Evolutionary conservation across 2,888 invertebrate genomes (phyloP).

Genomic region (Aspidiotus rigidus): DNA sequence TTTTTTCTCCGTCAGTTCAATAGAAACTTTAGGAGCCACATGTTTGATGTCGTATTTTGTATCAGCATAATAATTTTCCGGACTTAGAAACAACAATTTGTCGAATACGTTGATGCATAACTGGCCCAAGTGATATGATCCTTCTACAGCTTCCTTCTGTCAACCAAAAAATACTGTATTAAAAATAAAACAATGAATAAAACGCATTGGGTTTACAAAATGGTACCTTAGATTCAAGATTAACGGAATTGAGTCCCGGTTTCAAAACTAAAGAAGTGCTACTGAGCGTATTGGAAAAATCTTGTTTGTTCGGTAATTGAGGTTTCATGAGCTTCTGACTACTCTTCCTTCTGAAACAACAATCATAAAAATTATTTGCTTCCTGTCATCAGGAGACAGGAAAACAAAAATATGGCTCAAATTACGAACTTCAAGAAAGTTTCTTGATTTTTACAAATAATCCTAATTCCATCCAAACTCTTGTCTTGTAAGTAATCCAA

Average conservation of each 20-base stretch:
- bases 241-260: conserved; percentile 45
- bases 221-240: conserved; percentile 44
- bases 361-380: conserved; percentile 12
- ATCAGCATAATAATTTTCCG: conserved; percentile 55
- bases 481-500: conserved; percentile 75
- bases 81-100: conserved; percentile 55
- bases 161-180: not conserved
- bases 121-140: conserved; percentile 62
- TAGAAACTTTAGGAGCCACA: conserved; percentile 11
- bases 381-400: not conserved
- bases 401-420: not conserved
- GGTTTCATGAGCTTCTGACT: conserved; percentile 49
- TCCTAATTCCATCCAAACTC: conserved; percentile 62
- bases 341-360: conserved; percentile 42
- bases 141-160: conserved; percentile 52
- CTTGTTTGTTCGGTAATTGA: conserved; percentile 55
- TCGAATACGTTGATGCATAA: conserved; percentile 55
- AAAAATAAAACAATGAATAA: conserved; percentile 8
- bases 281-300: conserved; percentile 52
- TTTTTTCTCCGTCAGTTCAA: conserved; percentile 39
- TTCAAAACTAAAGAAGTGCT: conserved; percentile 42
- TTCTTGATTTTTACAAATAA: conserved; percentile 57
- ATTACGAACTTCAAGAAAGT: conserved; percentile 42
- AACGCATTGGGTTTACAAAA: conserved; percentile 7
- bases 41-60: conserved; percentile 49